phyloP scores from a whole-genome alignment of 2,797 vertebrate species.

The Mormyrops boulengeri region DNA sequence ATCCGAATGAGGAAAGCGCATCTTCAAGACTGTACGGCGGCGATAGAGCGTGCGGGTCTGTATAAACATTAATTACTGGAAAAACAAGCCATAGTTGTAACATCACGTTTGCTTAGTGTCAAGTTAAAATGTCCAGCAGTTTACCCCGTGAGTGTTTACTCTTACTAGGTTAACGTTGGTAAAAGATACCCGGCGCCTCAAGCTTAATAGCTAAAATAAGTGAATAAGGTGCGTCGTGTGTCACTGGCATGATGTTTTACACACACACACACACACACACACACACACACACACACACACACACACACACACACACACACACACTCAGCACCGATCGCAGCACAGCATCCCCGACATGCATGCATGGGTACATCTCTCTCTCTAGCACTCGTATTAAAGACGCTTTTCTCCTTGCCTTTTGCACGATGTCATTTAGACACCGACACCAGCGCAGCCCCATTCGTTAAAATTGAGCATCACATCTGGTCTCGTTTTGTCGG shows the following conservation, averaged over 20 bases:
- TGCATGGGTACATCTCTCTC: neutral
- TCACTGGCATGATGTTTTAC: neutral
- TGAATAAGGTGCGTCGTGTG: neutral
- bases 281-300: neutral
- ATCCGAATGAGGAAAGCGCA: neutral
- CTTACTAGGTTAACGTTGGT: neutral
- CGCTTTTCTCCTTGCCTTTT: neutral
- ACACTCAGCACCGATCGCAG: neutral
- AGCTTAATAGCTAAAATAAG: neutral
- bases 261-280: neutral
- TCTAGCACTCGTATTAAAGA: neutral
- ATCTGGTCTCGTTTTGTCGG: neutral
- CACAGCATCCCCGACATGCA: neutral
- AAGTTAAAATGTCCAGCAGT: constrained; percentile 1
- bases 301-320: neutral
- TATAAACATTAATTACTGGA: constrained; percentile 37
- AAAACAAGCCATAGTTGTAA: constrained; percentile 17
- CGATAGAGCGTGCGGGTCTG: constrained; percentile 25
- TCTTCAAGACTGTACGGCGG: neutral
- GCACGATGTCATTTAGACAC: neutral
- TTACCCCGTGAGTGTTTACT: neutral
- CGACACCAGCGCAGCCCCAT: neutral
- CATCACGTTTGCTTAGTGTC: neutral
- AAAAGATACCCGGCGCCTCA: neutral
- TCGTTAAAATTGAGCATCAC: neutral